phyloP scores from a whole-genome alignment of 2,888 invertebrate species.

The Petrolisthes cinctipes region DNA sequence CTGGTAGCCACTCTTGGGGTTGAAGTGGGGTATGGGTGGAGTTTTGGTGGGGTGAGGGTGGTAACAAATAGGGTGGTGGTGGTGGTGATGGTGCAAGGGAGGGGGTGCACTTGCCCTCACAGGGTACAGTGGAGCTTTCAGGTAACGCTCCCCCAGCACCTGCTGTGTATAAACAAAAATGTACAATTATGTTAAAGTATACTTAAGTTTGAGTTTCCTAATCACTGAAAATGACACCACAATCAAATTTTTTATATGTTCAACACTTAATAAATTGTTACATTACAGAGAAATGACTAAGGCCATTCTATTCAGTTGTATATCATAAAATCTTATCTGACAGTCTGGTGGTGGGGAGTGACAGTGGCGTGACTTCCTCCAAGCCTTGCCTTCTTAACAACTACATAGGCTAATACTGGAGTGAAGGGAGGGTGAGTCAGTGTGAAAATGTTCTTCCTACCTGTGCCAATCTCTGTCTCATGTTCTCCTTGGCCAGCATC shows the following conservation, averaged over 20 bases:
- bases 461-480: slow-evolving; percentile 55
- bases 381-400: background rate
- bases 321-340: background rate
- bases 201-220: background rate
- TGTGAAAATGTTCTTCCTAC: slow-evolving; percentile 11
- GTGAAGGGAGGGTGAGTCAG: no score
- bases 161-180: slow-evolving; percentile 3
- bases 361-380: background rate
- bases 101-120: slow-evolving; percentile 25
- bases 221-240: background rate
- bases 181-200: background rate
- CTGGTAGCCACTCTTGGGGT: slow-evolving; percentile 3
- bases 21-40: background rate
- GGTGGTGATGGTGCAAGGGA: slow-evolving; percentile 10
- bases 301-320: background rate
- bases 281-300: no score
- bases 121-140: slow-evolving; percentile 50
- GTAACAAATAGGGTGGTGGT: slow-evolving; percentile 39
- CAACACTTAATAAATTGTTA: no score
- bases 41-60: slow-evolving; percentile 33
- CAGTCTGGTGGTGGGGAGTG: background rate
- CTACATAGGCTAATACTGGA: no score
- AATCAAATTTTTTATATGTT: background rate
- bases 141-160: slow-evolving; percentile 43
- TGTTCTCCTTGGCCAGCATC: slow-evolving; percentile 74